phyloP scores from a whole-genome alignment of 2,113 vertebrate species.

The Mesembrinibis cayennensis region DNA sequence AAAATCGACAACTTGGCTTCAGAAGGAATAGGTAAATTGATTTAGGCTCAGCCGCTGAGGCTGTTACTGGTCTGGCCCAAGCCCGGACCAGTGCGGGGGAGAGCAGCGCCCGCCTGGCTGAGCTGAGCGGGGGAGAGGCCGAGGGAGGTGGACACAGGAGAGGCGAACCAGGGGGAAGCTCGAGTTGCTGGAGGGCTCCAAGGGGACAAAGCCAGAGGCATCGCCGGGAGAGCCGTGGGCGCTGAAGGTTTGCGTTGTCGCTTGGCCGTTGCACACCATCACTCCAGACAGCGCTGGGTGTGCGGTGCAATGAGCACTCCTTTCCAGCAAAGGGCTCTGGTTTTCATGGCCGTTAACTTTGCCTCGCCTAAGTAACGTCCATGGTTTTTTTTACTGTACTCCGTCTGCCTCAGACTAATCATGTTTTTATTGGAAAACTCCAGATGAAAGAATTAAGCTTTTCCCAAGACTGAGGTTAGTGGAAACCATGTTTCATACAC shows the following conservation, averaged over 20 bases:
- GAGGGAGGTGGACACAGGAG: not conserved
- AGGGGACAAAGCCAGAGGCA: too few species aligned
- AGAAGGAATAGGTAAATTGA: not conserved
- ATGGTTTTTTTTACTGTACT: not conserved
- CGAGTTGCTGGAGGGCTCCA: too few species aligned
- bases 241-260: rapidly evolving
- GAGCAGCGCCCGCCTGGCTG: not conserved
- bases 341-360: not conserved
- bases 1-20: not conserved
- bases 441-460: not conserved
- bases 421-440: not conserved
- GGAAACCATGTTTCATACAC: not conserved
- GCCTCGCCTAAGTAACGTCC: not conserved
- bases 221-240: not conserved
- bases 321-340: too few species aligned
- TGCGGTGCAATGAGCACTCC: too few species aligned
- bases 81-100: not conserved
- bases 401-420: not conserved
- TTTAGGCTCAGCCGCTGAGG: not conserved
- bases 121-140: not conserved
- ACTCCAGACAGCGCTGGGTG: not conserved
- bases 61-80: not conserved
- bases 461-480: not conserved
- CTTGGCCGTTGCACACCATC: rapidly evolving
- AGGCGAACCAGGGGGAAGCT: not conserved